These are phyloP conservation scores for Onthophagus taurus DNA, from an alignment of 1,140 invertebrate genomes.

Conservation along the genomic window DNA sequence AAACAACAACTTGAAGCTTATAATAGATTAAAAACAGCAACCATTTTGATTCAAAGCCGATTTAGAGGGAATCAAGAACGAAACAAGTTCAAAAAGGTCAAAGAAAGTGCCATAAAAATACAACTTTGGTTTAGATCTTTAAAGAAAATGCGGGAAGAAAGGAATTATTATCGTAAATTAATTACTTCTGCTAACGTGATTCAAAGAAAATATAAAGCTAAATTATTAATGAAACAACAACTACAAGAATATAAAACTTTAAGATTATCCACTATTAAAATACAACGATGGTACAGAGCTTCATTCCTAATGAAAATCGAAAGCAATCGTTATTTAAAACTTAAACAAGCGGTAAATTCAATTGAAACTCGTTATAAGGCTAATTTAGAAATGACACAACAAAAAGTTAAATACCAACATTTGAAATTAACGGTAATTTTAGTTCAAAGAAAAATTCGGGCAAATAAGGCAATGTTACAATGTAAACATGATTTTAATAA, in stretches of 20 bases:
- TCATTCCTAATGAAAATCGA: conserved; percentile 23
- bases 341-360: conserved; percentile 16
- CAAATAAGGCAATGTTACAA: conserved; percentile 11
- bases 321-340: conserved; percentile 17
- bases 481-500: conserved; percentile 28
- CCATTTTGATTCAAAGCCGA: conserved; percentile 4
- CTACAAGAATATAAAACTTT: conserved; percentile 28
- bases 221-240: conserved; percentile 28
- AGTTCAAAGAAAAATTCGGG: conserved; percentile 11
- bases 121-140: conserved; percentile 40
- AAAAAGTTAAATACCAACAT: conserved; percentile 22
- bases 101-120: conserved; percentile 38
- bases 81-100: no score
- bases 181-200: conserved; percentile 27
- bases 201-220: conserved; percentile 37
- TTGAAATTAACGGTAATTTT: not conserved
- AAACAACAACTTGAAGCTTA: conserved; percentile 4
- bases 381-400: conserved; percentile 25
- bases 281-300: conserved; percentile 31
- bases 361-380: conserved; percentile 29
- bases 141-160: conserved; percentile 28
- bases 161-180: conserved; percentile 29
- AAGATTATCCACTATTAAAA: conserved; percentile 27
- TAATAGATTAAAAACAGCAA: not conserved
- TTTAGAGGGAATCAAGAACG: conserved; percentile 13